Evolutionary conservation across 2,113 vertebrate genomes (phyloP), one percentile per base, ranked within the genome.

Genomic region (Neotragus pygmaeus): DNA sequence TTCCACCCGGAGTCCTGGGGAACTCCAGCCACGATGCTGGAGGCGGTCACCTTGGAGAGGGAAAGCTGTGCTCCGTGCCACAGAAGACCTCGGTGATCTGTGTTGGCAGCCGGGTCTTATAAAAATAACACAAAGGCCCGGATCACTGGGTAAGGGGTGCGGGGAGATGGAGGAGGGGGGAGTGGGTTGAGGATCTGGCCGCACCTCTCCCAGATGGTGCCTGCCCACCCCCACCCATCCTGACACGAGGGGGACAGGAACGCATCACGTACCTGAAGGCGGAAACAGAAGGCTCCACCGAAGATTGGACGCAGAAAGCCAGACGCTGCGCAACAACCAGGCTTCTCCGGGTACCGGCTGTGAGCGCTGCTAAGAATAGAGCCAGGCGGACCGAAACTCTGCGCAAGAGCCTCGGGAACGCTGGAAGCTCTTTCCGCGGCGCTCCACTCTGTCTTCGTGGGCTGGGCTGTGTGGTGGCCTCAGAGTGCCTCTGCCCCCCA

Each of bases 221-320:
- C 85, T 95, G 62, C 92, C 88, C 88, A 33, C 57, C 89, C 47
- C 57, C 55, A 23, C 62, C 91, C 92, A 33, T 53, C 85, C 39
- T 55, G 92, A 83, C 93, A 55, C 2, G 17, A 83, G 90, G 14
- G 70, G 92, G 75, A 96, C 87, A 92, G 87, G 95, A 93, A 75
- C 4, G 45, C 43, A 25, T 73, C 94, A n/a, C 4, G 43, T 83
- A 98, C 98, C 97, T 98, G 98, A 96, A 95, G 98, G 97, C 73
- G 77, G 97, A 96, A 96, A 97, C 97, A 98, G 98, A 98, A 98
- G 97, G 98, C 80, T 88, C 73, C 95, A 13, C 70, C 25, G 17
- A 92, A 97, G 96, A 95, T 64, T 87, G 97, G 97, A 82, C 86
- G 25, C 86, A 93, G 97, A 87, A 88, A 97, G 82, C 93, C 96